Base-by-base conservation (phyloP, 2,797 vertebrate species). In the Toxotes lorentzi region DNA sequence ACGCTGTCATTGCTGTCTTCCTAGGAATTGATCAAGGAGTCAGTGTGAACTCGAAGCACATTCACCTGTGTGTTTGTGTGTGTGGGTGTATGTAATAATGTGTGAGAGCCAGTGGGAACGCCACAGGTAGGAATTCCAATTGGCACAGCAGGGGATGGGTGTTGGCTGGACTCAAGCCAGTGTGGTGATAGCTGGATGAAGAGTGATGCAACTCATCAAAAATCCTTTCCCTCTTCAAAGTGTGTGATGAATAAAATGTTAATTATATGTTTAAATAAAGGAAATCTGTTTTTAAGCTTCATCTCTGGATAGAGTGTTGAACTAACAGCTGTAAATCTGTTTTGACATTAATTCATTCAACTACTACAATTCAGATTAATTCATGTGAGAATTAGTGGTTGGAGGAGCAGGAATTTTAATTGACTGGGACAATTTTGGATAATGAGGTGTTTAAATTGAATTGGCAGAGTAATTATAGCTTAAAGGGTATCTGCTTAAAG, bases 1-100 rank as follows among this genome's bases (percentile, higher is more conserved):
- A 88, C 47, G 45, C 74, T 57, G 34, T 88, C 78, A 91, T 91
- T 89, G 90, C 58, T 76, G 81, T 88, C 77, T 74, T 78, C 54
- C 27, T 54, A 67, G 64, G 67, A 78, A 60, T 63, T 84, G 86
- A 91, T 91, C 82, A 91, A 91, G 86, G 85, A 72, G 40, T 35
- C 23, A 43, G 70, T 60, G 51, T 27, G 66, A 48, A 84, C 50
- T 9, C 58, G 41, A 59, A 78, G 83, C n/a, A 5, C 7, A 41
- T 35, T 32, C 0, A 2, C 0, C 43, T 54, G 13, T 50, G 57
- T 50, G 78, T 68, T 51, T 41, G 53, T 47, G 60, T 64, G 50
- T 65, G 69, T 41, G 72, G 13, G 59, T 14, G 21, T 14, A 9
- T 16, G 11, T 38, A 7, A 30, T 12, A 45, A 56, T 60, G 32